Evolutionary conservation across 2,113 vertebrate genomes (phyloP), one percentile per base, ranked within the genome.

Genomic region (Narcine bancroftii): DNA sequence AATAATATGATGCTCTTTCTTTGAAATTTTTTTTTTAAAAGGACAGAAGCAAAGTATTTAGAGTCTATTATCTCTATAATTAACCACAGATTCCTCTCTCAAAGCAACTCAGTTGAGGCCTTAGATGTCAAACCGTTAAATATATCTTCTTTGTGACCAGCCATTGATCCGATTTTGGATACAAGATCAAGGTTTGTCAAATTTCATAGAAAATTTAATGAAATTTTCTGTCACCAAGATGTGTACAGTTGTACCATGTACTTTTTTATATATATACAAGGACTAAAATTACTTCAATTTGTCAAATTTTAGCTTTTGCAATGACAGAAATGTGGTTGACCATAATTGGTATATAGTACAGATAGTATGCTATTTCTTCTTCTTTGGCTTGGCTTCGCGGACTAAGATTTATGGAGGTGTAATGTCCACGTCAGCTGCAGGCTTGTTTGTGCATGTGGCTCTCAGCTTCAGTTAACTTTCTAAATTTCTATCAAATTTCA

Each of bases 301-400:
- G 29, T 21, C 39, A 69, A 91, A 91, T 69, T 42, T 91, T 21
- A 69, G 63, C 69, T 91, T 66, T 69, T 39, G 5, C 69, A 69
- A 66, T 69, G 63, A 60, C 19, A 91, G 36, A 39, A 69, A 36
- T 66, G 36, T 69, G 89, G 89, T 91, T 91, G 69, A 69, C 89
- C 89, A 91, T 33, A 69, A 91, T 91, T 69, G 65, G 36, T 21
- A 71, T 2, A 60, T 60, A 85, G n/a, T n/a, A 21, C 53, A n/a
- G 53, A 60, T 85, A 85, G n/a, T 85, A 42, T 79, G 39, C 42
- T 47, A 19, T 2, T 26, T n/a, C n/a, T n/a, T n/a, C n/a, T n/a
- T n/a, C n/a, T n/a, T n/a, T n/a, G n/a, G n/a, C n/a, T n/a, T n/a
- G n/a, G n/a, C n/a, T n/a, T n/a, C n/a, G n/a, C n/a, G n/a, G n/a